Evolutionary conservation across 30 jellyfish, hydroid and myxozoan species (phyloP).

Genomic region (Sanderia malayensis): DNA sequence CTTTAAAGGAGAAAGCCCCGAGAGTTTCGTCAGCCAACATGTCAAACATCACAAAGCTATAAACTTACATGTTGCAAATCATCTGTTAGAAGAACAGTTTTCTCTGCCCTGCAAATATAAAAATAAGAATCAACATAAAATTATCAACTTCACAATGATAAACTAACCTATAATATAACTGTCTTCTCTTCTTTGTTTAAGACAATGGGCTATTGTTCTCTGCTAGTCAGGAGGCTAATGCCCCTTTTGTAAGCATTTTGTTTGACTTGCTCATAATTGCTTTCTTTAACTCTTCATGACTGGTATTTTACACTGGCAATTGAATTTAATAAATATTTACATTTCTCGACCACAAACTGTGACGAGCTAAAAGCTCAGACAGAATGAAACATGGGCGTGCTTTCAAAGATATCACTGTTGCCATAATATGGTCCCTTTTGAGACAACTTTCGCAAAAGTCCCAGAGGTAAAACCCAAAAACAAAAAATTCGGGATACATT

Average conservation of each 20-base stretch:
- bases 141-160: background rate
- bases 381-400: too few relatives aligned
- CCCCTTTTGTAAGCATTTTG: background rate
- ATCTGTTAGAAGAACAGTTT: conserved; percentile 68
- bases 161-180: background rate
- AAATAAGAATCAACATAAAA: background rate
- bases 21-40: background rate
- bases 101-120: conserved; percentile 82
- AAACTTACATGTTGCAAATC: conserved; percentile 79
- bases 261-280: background rate
- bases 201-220: background rate
- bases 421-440: too few relatives aligned
- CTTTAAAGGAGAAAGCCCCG: background rate
- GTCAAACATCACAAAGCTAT: background rate
- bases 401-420: too few relatives aligned
- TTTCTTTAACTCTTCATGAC: background rate
- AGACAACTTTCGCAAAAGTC: background rate
- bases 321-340: too few relatives aligned
- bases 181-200: background rate
- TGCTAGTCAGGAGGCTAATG: background rate
- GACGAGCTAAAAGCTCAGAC: too few relatives aligned
- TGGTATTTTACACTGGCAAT: too few relatives aligned
- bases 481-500: background rate
- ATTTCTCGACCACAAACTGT: too few relatives aligned
- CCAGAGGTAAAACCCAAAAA: background rate